Base-by-base conservation (phyloP, 2,888 invertebrate species). In the Lampropteryx suffumata region DNA sequence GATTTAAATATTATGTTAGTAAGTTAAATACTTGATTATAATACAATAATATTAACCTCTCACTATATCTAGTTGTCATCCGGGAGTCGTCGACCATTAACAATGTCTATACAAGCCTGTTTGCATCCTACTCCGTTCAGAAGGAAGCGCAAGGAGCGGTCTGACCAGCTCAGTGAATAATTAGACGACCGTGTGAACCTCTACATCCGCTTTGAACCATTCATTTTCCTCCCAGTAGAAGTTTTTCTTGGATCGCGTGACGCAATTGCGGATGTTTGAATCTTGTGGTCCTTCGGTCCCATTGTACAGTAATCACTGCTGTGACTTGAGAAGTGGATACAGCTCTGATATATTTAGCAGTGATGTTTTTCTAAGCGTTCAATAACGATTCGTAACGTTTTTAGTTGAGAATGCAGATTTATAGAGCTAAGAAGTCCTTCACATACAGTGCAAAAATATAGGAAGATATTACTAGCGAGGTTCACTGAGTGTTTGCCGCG, bases 191-290 rank as follows among this genome's bases (percentile, higher is more conserved):
- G 87, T 87, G 87, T 76, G 87, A 88, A 86, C 76, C 72, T 64
- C 72, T 55, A 82, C 75, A 81, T 88, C 89, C 89, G 89, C 82
- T 82, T 67, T 65, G 69, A 66, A 75, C 81, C 80, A 85, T 86
- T 86, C 76, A 84, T 84, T 84, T 86, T 84, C 82, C 78, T 83
- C 71, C 65, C 66, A 55, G 64, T 60, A 64, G 59, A 61, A 75
- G 80, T 88, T 86, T 87, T 86, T 87, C 83, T 85, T 67, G 63
- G 56, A 59, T 78, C 45, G 72, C 72, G 76, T 87, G 84, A 88
- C 76, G 84, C 79, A 82, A 84, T 84, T 65, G 73, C 83, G 84
- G 84, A 84, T 84, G 81, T 81, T 34, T 47, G 46, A 39, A 33
- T 42, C 37, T 28, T 14, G 34, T 34, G 50, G 39, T 47, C 52